Evolutionary conservation across 2,888 invertebrate species (phyloP).

Genomic region (Dichetophora obliterata): DNA sequence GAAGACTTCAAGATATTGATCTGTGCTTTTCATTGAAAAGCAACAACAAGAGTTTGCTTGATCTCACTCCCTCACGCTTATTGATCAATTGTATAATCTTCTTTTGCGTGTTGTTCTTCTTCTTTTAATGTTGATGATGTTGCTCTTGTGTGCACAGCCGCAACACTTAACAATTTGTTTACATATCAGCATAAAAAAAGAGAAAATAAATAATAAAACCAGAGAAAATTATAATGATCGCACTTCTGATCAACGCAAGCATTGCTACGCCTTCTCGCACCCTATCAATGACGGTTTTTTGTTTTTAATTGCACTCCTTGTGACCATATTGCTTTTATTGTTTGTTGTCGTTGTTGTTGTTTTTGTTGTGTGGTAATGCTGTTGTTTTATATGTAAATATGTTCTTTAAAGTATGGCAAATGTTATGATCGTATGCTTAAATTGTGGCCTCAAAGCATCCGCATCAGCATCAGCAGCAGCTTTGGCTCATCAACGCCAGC

Average conservation of each 20-base stretch:
- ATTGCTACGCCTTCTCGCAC: background rate
- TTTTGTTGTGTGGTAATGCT: background rate
- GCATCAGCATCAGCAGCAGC: background rate
- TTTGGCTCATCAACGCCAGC: constrained; percentile 12
- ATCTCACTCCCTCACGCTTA: background rate
- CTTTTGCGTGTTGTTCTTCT: background rate
- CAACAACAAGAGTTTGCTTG: too few relatives aligned
- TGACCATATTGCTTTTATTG: constrained; percentile 13
- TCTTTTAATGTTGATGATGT: background rate
- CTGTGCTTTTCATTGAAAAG: background rate
- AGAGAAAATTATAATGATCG: constrained; percentile 4
- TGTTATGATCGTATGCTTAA: background rate
- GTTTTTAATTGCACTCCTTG: constrained; percentile 19
- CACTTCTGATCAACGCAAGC: background rate
- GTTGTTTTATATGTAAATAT: too few relatives aligned
- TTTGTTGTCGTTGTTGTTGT: constrained; percentile 4
- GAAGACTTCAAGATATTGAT: background rate
- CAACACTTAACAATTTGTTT: constrained; percentile 23
- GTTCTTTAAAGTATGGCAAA: background rate
- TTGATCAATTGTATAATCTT: background rate
- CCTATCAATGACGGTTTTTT: background rate
- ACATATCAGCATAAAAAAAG: background rate
- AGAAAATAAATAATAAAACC: constrained; percentile 3
- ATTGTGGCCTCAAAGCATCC: background rate
- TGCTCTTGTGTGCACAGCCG: constrained; percentile 14